A percentile compares a stretch with the other conserved stretches of the same genome.
Conservation (phyloP, 2,888 invertebrate species). For the Dryococelus australis region DNA sequence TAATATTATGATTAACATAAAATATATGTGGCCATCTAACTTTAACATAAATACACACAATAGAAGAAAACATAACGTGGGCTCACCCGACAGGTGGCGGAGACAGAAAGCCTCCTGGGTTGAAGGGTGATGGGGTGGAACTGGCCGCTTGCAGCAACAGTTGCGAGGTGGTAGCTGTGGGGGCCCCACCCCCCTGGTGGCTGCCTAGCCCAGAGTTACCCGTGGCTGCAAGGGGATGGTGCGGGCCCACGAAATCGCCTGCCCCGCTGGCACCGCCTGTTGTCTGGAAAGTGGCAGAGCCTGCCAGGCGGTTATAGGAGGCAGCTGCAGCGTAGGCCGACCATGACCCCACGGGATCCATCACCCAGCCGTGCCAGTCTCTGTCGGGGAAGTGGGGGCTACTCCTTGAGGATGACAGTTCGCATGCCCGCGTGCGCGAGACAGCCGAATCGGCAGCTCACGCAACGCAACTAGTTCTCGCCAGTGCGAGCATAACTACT, state of each 20-base stretch:
- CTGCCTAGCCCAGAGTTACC: constrained; percentile 40
- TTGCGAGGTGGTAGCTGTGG: constrained; percentile 68
- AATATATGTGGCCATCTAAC: too few species aligned
- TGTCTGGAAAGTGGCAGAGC: constrained; percentile 69
- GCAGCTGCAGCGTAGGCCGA: constrained; percentile 66
- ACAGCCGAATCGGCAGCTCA: background rate
- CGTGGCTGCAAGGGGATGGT: constrained; percentile 41
- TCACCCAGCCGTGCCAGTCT: constrained; percentile 59
- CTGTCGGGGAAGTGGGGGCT: constrained; percentile 18
- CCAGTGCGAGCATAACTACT: background rate
- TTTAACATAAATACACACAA: too few species aligned
- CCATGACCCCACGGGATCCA: constrained; percentile 94
- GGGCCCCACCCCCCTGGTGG: constrained; percentile 41
- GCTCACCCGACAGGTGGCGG: constrained; percentile 71
- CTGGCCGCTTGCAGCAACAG: constrained; percentile 69
- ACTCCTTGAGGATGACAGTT: constrained; percentile 31
- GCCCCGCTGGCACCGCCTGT: constrained; percentile 62
- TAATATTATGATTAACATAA: too few species aligned
- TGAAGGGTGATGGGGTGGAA: constrained; percentile 70
- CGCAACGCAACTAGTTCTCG: constrained; percentile 9
- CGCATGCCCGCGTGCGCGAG: constrained; percentile 9
- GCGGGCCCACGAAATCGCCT: constrained; percentile 41
- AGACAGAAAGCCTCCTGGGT: constrained; percentile 76
- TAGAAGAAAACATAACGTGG: too few species aligned
- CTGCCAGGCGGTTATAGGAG: constrained; percentile 82